Base-by-base conservation (phyloP, 23 tunicate species). In the Trididemnum miniatum region DNA sequence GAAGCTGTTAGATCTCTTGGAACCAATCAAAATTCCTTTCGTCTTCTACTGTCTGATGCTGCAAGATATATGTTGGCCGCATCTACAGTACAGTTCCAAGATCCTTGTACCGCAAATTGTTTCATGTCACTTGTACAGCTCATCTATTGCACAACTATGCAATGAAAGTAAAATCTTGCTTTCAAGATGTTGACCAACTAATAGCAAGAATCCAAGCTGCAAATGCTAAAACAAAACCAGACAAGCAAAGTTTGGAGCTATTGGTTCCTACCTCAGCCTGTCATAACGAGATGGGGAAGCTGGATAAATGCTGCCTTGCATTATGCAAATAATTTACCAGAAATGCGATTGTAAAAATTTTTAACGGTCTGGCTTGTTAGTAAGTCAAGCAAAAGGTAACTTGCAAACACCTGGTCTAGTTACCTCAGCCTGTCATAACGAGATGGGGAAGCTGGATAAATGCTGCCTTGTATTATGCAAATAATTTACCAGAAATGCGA, bases 21-120 rank as follows among this genome's bases (percentile, higher is more conserved):
- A 22, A 62, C 5, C 22, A 25, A n/a, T 5, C 15, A 24, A 62
- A 25, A 62, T 4, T 22, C 27, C 24, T 62, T 62, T 62, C 31
- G 37, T 32, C 31, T 71, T 9, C 31, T 71, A 7, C 7, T 71
- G 38, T 20, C 76, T 23, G 76, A 71, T 22, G 76, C 76, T 29
- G 36, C 76, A 32, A 71, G 20, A 71, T 71, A 71, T 71, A 71
- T 71, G 76, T 5, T 27, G 22, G 76, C 36, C 5, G 76, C 76
- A 29, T 35, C 12, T 20, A 31, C 25, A 23, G 28, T 71, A 27
- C 29, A 44, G 15, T 7, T 9, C n/a, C 29, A 34, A 71, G 31
- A 71, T 20, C 12, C 9, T 31, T 71, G 38, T 71, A 71, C 31
- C 76, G 37, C 12, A 71, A 32, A 37, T 37, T 71, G 25, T 71